These are phyloP conservation scores for Mya arenaria DNA, from an alignment of 1,140 invertebrate species.

Conservation along the genomic window DNA sequence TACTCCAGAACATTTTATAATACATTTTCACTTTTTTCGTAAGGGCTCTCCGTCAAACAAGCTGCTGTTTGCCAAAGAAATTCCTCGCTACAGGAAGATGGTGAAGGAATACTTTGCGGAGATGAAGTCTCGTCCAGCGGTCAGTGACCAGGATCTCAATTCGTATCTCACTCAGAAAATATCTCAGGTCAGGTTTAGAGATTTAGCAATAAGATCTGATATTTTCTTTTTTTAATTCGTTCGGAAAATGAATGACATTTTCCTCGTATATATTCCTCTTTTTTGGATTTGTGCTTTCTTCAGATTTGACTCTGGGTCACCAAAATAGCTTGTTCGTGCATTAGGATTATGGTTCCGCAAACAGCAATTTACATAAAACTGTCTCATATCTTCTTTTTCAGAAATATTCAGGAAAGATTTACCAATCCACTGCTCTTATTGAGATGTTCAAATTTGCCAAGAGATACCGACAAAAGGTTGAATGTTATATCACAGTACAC, in stretches of 20 bases:
- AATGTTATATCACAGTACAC: no score
- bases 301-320: no score
- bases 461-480: constrained; percentile 73
- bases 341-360: no score
- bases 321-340: no score
- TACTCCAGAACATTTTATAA: no score
- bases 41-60: constrained; percentile 80
- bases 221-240: neutral
- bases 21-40: constrained; percentile 50
- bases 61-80: constrained; percentile 80
- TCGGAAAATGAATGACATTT: neutral
- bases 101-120: constrained; percentile 83
- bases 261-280: no score
- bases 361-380: no score
- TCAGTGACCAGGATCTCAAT: constrained; percentile 99
- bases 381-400: no score
- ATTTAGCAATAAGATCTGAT: neutral
- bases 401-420: constrained; percentile 72
- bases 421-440: constrained; percentile 72
- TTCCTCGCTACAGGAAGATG: constrained; percentile 77
- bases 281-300: no score
- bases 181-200: constrained; percentile 87
- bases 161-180: constrained; percentile 97
- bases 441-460: constrained; percentile 75
- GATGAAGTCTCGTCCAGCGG: constrained; percentile 91